Conservation (phyloP, 2,797 vertebrate genomes). For the Morelia viridis region DNA sequence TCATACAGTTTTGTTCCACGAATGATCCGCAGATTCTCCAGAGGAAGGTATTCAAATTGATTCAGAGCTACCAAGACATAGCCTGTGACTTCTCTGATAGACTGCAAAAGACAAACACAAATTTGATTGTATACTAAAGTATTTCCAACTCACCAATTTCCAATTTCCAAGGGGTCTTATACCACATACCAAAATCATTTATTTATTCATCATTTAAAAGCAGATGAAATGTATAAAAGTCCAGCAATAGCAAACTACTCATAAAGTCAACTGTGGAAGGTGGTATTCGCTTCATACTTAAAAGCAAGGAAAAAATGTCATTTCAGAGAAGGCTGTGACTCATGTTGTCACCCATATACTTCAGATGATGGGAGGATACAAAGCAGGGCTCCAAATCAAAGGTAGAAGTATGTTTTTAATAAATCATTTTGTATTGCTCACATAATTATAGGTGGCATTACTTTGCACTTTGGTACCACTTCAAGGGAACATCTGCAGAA, state of each 20-base stretch:
- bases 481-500: neutral
- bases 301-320: neutral
- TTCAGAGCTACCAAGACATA: conserved; percentile 96
- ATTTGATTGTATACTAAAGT: neutral
- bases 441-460: neutral
- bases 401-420: neutral
- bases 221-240: neutral
- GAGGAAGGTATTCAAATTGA: conserved; percentile 94
- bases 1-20: conserved; percentile 95
- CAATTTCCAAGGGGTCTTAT: neutral
- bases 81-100: conserved; percentile 96
- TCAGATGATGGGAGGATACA: neutral
- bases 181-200: neutral
- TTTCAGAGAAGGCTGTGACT: neutral
- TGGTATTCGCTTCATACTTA: neutral
- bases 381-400: neutral
- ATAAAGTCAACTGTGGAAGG: neutral
- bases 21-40: conserved; percentile 96
- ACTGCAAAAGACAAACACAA: conserved; percentile 77
- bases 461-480: neutral
- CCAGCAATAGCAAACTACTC: neutral
- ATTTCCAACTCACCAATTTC: neutral
- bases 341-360: neutral
- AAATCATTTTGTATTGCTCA: neutral
- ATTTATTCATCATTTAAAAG: neutral